Base-by-base conservation (phyloP, 2,113 vertebrate species). In the Eurystomus gularis region DNA sequence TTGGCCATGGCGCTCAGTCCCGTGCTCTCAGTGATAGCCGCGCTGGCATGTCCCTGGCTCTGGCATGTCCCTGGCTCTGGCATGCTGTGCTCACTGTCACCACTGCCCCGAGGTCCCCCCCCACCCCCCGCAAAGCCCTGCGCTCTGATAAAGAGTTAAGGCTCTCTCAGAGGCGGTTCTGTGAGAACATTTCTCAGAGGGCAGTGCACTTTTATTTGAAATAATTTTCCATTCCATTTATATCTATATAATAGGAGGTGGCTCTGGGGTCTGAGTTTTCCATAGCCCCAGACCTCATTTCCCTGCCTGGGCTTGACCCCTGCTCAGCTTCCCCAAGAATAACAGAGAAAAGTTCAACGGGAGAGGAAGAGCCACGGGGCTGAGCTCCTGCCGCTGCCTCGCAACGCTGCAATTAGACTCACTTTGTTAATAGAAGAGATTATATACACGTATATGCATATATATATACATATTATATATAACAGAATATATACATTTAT, bases 171-270 rank as follows among this genome's bases (percentile, higher is more conserved):
- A 93, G 89, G 94, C 86, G 0, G 85, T 94, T 95, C 97, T 97
- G 97, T 98, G 98, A 97, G 97, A 98, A 98, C 95, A 88, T 97
- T 97, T 97, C 95, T 92, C 94, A 93, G 97, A 97, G 96, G 96
- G 97, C 96, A 97, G 94, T 95, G 96, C 96, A 97, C 97, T 97
- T 97, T 73, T 97, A 96, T 93, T 91, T 13, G 76, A 95, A 93
- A 97, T 95, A 95, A 97, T 97, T 98, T 98, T 98, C 98, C 97
- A 97, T 97, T 98, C 97, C 97, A 97, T 98, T 98, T 98, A 97
- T 97, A 97, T 97, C 97, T 97, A 97, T 97, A 95, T 96, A 96
- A 97, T 96, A 95, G 94, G 96, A 97, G 96, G 97, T 95, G 97
- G 94, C 95, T 93, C 88, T 33, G 7, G 97, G 97, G 97, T 97